Conservation (phyloP, 1,140 invertebrate genomes). For the Amyelois transitella region DNA sequence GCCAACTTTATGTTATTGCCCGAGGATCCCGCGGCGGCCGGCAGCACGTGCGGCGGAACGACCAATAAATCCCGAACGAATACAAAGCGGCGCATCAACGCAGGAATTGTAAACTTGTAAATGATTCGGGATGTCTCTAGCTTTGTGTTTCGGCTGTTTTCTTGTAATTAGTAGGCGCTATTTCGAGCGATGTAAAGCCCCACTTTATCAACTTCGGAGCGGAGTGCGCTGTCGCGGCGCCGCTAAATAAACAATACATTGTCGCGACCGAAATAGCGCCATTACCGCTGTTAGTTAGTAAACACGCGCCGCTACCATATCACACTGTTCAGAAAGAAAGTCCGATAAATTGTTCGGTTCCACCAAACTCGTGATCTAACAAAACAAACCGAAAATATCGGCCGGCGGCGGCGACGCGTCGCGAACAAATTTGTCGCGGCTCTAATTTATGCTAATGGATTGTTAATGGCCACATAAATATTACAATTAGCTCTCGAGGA, state of each 20-base stretch:
- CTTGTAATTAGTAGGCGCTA: conserved; percentile 2
- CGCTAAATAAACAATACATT: conserved; percentile 21
- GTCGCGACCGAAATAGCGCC: conserved; percentile 23
- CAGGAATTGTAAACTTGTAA: not conserved
- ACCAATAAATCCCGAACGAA: not conserved
- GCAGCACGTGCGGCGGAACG: not conserved
- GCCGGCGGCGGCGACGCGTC: not conserved
- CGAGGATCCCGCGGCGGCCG: not conserved
- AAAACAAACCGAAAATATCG: conserved; percentile 19
- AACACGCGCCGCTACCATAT: conserved; percentile 22
- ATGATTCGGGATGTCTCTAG: not conserved
- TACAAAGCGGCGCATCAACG: conserved; percentile 3
- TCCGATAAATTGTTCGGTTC: not conserved
- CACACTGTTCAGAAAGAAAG: not conserved
- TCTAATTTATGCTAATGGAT: conserved; percentile 41
- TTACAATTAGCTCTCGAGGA: conserved; percentile 27
- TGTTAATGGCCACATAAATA: conserved; percentile 39
- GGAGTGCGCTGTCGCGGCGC: conserved; percentile 13
- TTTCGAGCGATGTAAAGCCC: conserved; percentile 17
- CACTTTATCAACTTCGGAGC: conserved; percentile 24
- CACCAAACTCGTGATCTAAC: conserved; percentile 15
- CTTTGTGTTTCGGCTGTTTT: not conserved
- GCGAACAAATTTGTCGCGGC: conserved; percentile 28
- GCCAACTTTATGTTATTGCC: not conserved
- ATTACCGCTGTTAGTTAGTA: conserved; percentile 46